Percentiles rank a stretch among this genome's conserved stretches.
Conservation (phyloP, 2,888 invertebrate genomes). For the Neuroscelio doddi region DNA sequence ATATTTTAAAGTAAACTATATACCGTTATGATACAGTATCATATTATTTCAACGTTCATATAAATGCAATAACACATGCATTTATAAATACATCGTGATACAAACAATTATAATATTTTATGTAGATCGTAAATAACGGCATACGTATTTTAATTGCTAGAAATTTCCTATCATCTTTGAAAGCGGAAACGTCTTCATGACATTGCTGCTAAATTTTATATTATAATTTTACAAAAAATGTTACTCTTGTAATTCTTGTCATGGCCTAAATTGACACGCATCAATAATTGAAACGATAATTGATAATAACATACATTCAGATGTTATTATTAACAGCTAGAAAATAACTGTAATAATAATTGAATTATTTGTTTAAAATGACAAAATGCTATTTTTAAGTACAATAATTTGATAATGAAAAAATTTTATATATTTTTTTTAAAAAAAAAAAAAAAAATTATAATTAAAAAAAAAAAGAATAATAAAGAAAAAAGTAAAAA, state of each 20-base stretch:
- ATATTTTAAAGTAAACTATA: background rate
- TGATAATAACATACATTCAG: constrained; percentile 9
- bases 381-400: too few species aligned
- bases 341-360: too few species aligned
- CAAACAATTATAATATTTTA: background rate
- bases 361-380: too few species aligned
- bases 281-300: constrained; percentile 5
- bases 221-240: background rate
- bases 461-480: background rate
- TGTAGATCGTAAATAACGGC: background rate
- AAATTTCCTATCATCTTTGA: background rate
- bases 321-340: too few species aligned
- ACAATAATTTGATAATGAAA: too few species aligned
- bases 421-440: too few species aligned
- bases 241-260: background rate
- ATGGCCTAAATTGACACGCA: constrained; percentile 20
- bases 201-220: background rate
- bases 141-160: background rate
- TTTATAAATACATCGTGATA: background rate
- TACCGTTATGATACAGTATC: background rate
- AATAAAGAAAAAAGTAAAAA: too few species aligned
- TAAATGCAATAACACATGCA: background rate
- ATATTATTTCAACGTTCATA: background rate
- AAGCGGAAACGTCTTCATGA: background rate
- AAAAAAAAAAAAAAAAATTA: background rate